Evolutionary conservation across 2,797 vertebrate genomes (phyloP).

Genomic region (Hoplostethus atlanticus): DNA sequence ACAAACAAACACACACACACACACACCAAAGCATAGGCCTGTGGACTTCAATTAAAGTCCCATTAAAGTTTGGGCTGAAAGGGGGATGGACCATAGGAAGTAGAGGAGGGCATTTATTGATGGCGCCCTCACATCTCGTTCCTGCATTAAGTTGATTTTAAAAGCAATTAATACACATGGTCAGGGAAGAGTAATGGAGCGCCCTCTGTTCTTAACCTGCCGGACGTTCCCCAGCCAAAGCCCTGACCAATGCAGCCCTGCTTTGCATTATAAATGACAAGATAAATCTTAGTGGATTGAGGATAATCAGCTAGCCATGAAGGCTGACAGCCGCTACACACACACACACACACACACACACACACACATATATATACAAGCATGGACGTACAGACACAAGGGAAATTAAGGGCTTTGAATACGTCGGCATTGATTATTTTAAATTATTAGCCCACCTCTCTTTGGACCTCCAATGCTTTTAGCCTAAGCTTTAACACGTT

Average conservation of each 20-base stretch:
- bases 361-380: constrained; percentile 73
- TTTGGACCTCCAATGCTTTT: constrained; percentile 99
- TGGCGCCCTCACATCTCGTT: constrained; percentile 97
- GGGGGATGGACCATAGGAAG: constrained; percentile 78
- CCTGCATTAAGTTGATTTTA: constrained; percentile 99
- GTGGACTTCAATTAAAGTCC: constrained; percentile 82
- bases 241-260: constrained; percentile 93
- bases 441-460: constrained; percentile 99
- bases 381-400: constrained; percentile 90
- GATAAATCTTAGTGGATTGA: constrained; percentile 99
- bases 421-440: constrained; percentile 99
- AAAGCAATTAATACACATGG: constrained; percentile 99
- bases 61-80: constrained; percentile 83
- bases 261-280: constrained; percentile 99
- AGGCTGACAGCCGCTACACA: constrained; percentile 84
- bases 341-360: constrained; percentile 76
- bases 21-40: constrained; percentile 54
- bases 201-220: constrained; percentile 97
- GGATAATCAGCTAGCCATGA: constrained; percentile 97
- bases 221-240: constrained; percentile 93
- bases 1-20: constrained; percentile 40
- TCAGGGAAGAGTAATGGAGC: constrained; percentile 98
- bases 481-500: constrained; percentile 99
- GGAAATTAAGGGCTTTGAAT: constrained; percentile 99
- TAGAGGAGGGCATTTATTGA: constrained; percentile 93